These are phyloP conservation scores for Lymantria dispar DNA, from an alignment of 2,888 invertebrate genomes.

Conservation along the genomic window DNA sequence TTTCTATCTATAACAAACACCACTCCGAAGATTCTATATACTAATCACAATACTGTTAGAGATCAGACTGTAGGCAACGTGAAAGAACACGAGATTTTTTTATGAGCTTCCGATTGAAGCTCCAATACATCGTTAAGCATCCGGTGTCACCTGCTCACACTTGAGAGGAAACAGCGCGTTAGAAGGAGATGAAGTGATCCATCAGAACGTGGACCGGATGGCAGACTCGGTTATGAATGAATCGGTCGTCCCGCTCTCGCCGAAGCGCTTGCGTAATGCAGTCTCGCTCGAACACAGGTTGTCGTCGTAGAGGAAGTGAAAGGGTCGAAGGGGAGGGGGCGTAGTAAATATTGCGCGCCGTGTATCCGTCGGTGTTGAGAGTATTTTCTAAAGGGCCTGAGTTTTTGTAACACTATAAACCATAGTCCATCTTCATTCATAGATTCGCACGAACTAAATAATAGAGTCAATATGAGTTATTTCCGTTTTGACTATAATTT, in stretches of 20 bases:
- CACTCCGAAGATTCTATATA: conserved; percentile 29
- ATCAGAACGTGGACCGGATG: conserved; percentile 78
- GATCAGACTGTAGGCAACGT: conserved; percentile 40
- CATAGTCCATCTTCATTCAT: conserved; percentile 64
- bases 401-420: conserved; percentile 68
- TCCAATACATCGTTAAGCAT: conserved; percentile 63
- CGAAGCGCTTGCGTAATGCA: conserved; percentile 40
- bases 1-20: conserved; percentile 25
- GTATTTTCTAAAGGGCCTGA: conserved; percentile 64
- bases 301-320: conserved; percentile 80
- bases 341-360: conserved; percentile 80
- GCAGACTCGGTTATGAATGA: conserved; percentile 81
- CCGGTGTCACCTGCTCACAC: conserved; percentile 81
- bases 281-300: conserved; percentile 72
- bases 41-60: conserved; percentile 25
- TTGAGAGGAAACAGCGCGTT: conserved; percentile 65
- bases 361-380: conserved; percentile 50
- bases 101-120: conserved; percentile 71
- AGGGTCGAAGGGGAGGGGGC: conserved; percentile 71
- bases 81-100: conserved; percentile 60
- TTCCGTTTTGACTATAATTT: not conserved
- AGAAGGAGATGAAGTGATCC: conserved; percentile 80
- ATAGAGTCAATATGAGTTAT: conserved; percentile 9
- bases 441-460: conserved; percentile 41
- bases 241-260: conserved; percentile 68